Conservation (phyloP, 1,140 invertebrate genomes). For the Forficula auricularia region DNA sequence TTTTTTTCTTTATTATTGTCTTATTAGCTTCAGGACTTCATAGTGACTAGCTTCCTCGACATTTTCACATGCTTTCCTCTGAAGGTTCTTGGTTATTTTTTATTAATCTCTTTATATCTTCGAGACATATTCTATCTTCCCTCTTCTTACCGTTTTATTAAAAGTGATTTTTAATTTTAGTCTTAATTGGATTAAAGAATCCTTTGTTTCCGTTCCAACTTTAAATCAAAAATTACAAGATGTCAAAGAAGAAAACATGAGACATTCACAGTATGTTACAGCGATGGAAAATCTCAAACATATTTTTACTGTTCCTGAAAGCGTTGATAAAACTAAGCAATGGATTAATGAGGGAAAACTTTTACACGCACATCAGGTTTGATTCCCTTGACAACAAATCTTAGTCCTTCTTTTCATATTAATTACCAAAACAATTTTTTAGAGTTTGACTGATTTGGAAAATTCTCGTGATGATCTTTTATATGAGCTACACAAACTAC, state of each 20-base stretch:
- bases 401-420: neutral
- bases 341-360: slow-evolving; percentile 91
- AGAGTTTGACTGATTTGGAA: slow-evolving; percentile 84
- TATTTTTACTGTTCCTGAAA: slow-evolving; percentile 93
- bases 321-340: slow-evolving; percentile 82
- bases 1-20: no score
- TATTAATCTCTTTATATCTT: no score
- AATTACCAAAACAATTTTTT: slow-evolving; percentile 15
- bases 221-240: slow-evolving; percentile 62
- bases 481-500: slow-evolving; percentile 85
- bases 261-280: slow-evolving; percentile 88
- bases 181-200: slow-evolving; percentile 39
- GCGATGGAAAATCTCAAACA: slow-evolving; percentile 97
- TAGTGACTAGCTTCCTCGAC: no score
- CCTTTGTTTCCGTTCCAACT: slow-evolving; percentile 45
- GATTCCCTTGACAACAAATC: slow-evolving; percentile 5
- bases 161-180: slow-evolving; percentile 21
- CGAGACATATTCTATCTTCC: no score
- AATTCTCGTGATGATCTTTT: slow-evolving; percentile 89
- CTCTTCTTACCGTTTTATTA: no score
- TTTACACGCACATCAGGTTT: slow-evolving; percentile 75
- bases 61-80: no score
- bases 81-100: no score
- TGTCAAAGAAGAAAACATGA: slow-evolving; percentile 80
- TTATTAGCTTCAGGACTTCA: no score